phyloP scores from a whole-genome alignment of 2,888 invertebrate species.

The Pterobdella sp. region DNA sequence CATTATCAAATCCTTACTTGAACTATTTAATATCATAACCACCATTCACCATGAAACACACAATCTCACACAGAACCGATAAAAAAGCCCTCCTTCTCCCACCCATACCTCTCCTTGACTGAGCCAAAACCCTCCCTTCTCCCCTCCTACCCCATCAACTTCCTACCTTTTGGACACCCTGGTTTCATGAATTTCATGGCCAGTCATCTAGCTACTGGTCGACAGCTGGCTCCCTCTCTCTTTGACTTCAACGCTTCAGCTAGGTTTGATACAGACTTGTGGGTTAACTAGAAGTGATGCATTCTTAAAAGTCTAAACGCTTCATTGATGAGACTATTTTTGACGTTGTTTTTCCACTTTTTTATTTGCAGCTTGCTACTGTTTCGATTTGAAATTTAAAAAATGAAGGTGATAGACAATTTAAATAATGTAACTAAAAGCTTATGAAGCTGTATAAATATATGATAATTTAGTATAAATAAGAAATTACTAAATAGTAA shows the following conservation, averaged over 20 bases:
- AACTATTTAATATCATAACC: neutral
- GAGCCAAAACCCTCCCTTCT: conserved; percentile 14
- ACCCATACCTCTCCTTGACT: conserved; percentile 18
- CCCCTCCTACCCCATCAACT: conserved; percentile 18
- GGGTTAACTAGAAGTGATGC: too few species aligned
- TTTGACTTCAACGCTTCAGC: conserved; percentile 6
- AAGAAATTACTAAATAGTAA: too few species aligned
- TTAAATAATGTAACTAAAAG: too few species aligned
- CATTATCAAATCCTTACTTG: neutral
- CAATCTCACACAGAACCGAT: neutral
- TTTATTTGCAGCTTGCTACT: too few species aligned
- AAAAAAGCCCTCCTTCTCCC: conserved; percentile 19
- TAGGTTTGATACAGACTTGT: neutral
- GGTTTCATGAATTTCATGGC: conserved; percentile 22
- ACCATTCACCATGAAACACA: neutral
- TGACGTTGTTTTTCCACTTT: too few species aligned
- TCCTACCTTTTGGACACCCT: conserved; percentile 22
- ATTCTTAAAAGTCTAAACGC: too few species aligned
- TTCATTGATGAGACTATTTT: too few species aligned
- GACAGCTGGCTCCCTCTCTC: conserved; percentile 2
- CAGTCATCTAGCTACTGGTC: conserved; percentile 16
- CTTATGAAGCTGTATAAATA: too few species aligned
- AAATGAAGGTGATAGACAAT: too few species aligned
- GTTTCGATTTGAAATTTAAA: too few species aligned
- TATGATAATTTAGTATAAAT: too few species aligned